Percentiles rank a stretch among this genome's conserved stretches.
Conservation (phyloP, 2,797 vertebrate species). For the Cygnus olor region DNA sequence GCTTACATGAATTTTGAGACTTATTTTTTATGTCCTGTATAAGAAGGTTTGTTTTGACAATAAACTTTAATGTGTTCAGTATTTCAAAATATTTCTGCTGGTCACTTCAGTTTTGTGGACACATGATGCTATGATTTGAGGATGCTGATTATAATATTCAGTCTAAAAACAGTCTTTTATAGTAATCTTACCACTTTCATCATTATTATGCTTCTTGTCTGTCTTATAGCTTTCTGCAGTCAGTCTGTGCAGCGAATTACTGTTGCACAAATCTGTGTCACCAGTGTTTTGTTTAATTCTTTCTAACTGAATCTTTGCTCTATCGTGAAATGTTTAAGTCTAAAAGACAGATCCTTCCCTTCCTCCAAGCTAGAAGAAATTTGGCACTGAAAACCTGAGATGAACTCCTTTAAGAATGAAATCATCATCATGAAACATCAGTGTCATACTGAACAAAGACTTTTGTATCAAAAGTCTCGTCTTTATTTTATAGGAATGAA, state of each 20-base stretch:
- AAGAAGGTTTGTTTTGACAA: neutral
- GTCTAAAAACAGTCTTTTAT: neutral
- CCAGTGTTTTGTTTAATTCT: neutral
- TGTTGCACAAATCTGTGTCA: neutral
- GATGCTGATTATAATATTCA: neutral
- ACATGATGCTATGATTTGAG: neutral
- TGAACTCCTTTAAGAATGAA: neutral
- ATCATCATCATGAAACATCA: neutral
- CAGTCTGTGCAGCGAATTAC: neutral
- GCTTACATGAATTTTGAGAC: neutral
- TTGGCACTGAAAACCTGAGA: neutral
- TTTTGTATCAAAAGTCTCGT: neutral
- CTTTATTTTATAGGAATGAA: neutral
- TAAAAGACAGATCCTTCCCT: neutral
- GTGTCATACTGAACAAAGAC: neutral
- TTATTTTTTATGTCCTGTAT: neutral
- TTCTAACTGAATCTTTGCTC: neutral
- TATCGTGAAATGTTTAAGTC: neutral
- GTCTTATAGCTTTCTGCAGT: neutral
- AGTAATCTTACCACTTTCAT: neutral
- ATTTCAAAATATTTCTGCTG: neutral
- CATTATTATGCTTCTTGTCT: neutral
- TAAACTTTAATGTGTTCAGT: neutral
- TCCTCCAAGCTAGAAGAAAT: neutral
- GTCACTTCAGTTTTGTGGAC: neutral